Evolutionary conservation across 2,113 vertebrate genomes (phyloP).

Genomic region (Xyrauchen texanus): DNA sequence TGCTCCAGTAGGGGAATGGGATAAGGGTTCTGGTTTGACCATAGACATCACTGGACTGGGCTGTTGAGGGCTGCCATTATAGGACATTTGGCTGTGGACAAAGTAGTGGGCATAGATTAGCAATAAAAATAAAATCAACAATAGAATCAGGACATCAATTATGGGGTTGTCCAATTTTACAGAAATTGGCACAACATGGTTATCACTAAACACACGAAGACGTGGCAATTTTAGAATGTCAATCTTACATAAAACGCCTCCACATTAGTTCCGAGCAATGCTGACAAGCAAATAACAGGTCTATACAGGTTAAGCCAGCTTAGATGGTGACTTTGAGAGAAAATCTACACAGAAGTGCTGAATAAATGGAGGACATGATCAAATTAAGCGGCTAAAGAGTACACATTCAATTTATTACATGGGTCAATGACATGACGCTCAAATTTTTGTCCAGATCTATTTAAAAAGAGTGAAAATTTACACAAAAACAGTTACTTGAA

Average conservation of each 20-base stretch:
- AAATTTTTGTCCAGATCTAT: too few relatives aligned
- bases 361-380: not conserved
- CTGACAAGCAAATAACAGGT: not conserved
- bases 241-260: not conserved
- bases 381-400: too few relatives aligned
- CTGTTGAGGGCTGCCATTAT: conserved; percentile 75
- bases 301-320: conserved; percentile 23
- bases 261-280: not conserved
- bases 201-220: not conserved
- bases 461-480: too few relatives aligned
- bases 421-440: too few relatives aligned
- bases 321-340: not conserved
- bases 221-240: not conserved
- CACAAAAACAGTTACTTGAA: too few relatives aligned
- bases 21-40: conserved; percentile 74
- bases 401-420: too few relatives aligned
- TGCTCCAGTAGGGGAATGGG: conserved; percentile 71
- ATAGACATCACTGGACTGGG: conserved; percentile 78
- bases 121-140: not conserved
- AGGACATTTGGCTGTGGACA: conserved; percentile 73
- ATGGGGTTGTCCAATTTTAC: not conserved
- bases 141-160: not conserved
- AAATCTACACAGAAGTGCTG: too few relatives aligned
- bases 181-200: not conserved
- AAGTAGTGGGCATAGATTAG: not conserved